Evolutionary conservation across 2,888 invertebrate genomes (phyloP).

Genomic region (Acholoe squamosa): DNA sequence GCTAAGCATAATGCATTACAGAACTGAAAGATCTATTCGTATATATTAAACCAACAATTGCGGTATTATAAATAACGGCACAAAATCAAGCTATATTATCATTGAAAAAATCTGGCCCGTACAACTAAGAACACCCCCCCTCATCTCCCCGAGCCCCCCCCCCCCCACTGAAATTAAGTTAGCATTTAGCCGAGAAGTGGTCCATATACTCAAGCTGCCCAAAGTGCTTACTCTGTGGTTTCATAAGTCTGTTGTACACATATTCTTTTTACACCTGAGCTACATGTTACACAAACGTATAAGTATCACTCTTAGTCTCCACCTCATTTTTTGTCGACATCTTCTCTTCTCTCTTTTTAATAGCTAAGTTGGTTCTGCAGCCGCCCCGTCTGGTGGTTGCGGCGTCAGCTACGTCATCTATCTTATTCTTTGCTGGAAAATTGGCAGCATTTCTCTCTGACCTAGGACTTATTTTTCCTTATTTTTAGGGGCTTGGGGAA

Average conservation of each 20-base stretch:
- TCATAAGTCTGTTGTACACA: not conserved
- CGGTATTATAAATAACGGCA: too few species aligned
- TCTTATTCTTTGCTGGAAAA: not conserved
- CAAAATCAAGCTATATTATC: too few species aligned
- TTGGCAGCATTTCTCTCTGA: not conserved
- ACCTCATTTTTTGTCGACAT: not conserved
- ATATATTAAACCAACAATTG: too few species aligned
- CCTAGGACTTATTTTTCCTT: not conserved
- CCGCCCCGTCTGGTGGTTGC: not conserved
- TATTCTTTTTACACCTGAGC: not conserved
- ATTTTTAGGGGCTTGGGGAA: not conserved
- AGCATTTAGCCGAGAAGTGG: too few species aligned
- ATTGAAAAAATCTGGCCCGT: too few species aligned
- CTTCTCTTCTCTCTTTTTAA: not conserved
- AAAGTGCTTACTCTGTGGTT: constrained; percentile 5
- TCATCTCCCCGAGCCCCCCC: too few species aligned
- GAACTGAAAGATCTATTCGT: too few species aligned
- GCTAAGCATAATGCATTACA: too few species aligned
- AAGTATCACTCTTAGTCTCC: not conserved
- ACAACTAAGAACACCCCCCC: too few species aligned
- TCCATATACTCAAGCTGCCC: not conserved
- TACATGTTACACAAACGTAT: not conserved
- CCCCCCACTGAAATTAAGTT: too few species aligned
- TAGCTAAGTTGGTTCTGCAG: not conserved
- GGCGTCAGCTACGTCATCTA: not conserved